A percentile compares a stretch with the other conserved stretches of the same genome.
These are phyloP conservation scores for Diadromus collaris DNA, from an alignment of 2,888 invertebrate species.

Conservation along the genomic window DNA sequence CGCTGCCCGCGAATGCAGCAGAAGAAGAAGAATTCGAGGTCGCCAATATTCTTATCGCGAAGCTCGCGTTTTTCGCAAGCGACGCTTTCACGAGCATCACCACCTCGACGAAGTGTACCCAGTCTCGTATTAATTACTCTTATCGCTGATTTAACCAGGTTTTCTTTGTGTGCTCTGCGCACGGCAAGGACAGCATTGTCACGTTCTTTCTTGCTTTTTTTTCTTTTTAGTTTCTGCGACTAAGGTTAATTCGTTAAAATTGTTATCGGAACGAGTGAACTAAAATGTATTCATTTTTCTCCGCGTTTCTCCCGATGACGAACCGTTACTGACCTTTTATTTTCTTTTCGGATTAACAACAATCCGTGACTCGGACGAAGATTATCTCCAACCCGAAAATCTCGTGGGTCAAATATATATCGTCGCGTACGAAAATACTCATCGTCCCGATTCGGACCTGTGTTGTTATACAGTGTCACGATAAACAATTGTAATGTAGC, in stretches of 20 bases:
- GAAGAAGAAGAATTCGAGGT: conserved; percentile 54
- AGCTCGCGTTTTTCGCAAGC: not conserved
- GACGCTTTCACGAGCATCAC: not conserved
- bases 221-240: too few species aligned
- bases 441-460: not conserved
- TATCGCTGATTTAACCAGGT: not conserved
- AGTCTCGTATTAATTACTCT: not conserved
- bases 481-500: not conserved
- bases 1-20: conserved; percentile 31
- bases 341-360: not conserved
- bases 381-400: not conserved
- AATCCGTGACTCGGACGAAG: not conserved
- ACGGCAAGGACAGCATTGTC: too few species aligned
- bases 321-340: conserved; percentile 10
- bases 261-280: not conserved
- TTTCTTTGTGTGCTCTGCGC: not conserved
- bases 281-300: not conserved
- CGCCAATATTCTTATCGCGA: conserved; percentile 49
- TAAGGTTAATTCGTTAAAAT: too few species aligned
- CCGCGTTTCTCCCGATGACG: not conserved
- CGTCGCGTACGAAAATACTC: not conserved
- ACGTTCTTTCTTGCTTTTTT: too few species aligned
- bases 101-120: conserved; percentile 1
- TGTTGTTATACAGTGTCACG: not conserved
- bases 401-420: not conserved